These are phyloP conservation scores for Heliconius himera DNA, from an alignment of 1,140 invertebrate genomes.

Conservation along the genomic window DNA sequence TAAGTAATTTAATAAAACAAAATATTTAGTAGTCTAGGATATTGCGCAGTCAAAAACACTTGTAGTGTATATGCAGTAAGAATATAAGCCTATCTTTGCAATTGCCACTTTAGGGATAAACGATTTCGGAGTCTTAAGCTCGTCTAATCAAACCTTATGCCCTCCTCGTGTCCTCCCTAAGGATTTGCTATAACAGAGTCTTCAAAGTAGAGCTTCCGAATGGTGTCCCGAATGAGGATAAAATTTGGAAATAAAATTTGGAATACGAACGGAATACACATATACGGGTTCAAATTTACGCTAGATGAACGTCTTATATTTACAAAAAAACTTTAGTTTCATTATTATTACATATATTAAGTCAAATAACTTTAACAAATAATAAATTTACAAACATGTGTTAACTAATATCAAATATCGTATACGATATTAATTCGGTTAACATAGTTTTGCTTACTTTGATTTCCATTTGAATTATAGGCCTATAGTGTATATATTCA, in stretches of 20 bases:
- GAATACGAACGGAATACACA: conserved; percentile 49
- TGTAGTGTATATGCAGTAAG: neutral
- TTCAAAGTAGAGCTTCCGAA: conserved; percentile 26
- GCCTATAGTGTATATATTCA: too few species aligned
- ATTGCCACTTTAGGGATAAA: conserved; percentile 23
- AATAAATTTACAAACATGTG: too few species aligned
- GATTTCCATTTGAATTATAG: too few species aligned
- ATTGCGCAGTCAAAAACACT: neutral
- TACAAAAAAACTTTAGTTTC: too few species aligned
- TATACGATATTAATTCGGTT: too few species aligned
- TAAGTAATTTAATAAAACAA: neutral
- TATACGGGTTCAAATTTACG: conserved; percentile 31
- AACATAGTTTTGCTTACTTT: too few species aligned
- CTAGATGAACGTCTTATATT: too few species aligned
- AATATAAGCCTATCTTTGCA: conserved; percentile 10
- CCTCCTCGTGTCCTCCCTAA: conserved; percentile 21
- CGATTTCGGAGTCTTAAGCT: conserved; percentile 26
- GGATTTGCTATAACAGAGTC: conserved; percentile 25
- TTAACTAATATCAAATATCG: too few species aligned
- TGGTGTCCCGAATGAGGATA: conserved; percentile 27
- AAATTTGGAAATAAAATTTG: neutral
- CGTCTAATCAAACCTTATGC: conserved; percentile 32
- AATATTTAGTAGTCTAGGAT: neutral
- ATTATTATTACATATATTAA: too few species aligned
- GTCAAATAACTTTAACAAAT: too few species aligned